phyloP scores from a whole-genome alignment of 2,113 vertebrate genomes.

The Piprites chloris region DNA sequence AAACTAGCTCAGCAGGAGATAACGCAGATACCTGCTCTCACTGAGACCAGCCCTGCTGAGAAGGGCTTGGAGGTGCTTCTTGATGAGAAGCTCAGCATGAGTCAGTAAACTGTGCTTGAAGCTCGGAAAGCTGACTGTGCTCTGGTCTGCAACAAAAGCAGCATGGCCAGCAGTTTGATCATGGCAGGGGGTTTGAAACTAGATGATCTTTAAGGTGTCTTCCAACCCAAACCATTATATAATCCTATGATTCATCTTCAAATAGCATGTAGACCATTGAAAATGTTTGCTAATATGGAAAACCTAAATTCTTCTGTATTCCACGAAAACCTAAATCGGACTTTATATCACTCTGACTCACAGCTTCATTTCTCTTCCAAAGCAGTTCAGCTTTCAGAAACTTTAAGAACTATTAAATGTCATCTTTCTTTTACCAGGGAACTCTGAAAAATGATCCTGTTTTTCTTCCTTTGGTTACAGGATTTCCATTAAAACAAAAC shows the following conservation, averaged over 20 bases:
- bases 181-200: neutral
- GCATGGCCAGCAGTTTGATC: neutral
- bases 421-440: neutral
- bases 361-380: neutral
- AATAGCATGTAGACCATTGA: neutral
- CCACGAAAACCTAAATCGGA: neutral
- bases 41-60: neutral
- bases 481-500: neutral
- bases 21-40: neutral
- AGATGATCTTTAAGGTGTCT: neutral
- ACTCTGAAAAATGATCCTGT: neutral
- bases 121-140: neutral
- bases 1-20: neutral
- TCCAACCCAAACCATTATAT: neutral
- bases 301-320: neutral
- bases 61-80: neutral
- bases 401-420: neutral
- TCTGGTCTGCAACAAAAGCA: neutral
- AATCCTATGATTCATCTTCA: neutral
- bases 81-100: neutral
- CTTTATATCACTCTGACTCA: neutral
- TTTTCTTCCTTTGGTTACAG: neutral
- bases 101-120: neutral
- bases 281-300: neutral
- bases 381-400: neutral